Evolutionary conservation across 2,888 invertebrate species (phyloP), one percentile per base, ranked within the genome.

Genomic region (Parelbella ahira): DNA sequence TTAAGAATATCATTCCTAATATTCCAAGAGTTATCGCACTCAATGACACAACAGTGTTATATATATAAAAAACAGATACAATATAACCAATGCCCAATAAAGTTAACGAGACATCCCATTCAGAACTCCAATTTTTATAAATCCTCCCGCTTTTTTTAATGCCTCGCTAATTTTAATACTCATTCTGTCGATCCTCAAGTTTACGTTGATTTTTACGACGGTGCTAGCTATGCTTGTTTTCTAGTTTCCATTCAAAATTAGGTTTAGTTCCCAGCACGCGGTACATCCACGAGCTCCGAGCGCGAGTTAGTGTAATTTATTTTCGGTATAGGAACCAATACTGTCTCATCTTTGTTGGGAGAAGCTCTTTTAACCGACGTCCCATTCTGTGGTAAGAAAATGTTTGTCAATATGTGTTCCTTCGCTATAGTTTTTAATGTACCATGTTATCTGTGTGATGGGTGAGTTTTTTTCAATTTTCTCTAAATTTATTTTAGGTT

Each of bases 221-320:
- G 10, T 43, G 34, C 30, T 47, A 42, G 37, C 37, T 33, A 49
- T 39, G 34, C 37, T 43, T 29, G 44, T 34, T 48, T 48, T 54
- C 33, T 50, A 48, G 54, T 51, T 56, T 59, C 51, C 53, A 54
- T 52, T 58, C 48, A 54, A 53, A 48, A 48, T 54, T 55, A 48
- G 50, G 50, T 51, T 57, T 52, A 54, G 56, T 54, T 54, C 53
- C 51, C 32, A 48, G 47, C 48, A 51, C 50, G 56, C 54, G 51
- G 54, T 48, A 49, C 44, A 52, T 42, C 44, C 45, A 44, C 29
- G 49, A 49, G 33, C 46, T 44, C 37, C n/a, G 44, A 45, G 36
- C 49, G 46, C 45, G 41, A 37, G 47, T 42, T 43, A 38, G 38
- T 44, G 37, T 42, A 23, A 41, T 50, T 50, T 50, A 46, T 51